These are phyloP conservation scores for Hypotaenidia okinawae DNA, from an alignment of 2,797 vertebrate genomes.

Conservation along the genomic window DNA sequence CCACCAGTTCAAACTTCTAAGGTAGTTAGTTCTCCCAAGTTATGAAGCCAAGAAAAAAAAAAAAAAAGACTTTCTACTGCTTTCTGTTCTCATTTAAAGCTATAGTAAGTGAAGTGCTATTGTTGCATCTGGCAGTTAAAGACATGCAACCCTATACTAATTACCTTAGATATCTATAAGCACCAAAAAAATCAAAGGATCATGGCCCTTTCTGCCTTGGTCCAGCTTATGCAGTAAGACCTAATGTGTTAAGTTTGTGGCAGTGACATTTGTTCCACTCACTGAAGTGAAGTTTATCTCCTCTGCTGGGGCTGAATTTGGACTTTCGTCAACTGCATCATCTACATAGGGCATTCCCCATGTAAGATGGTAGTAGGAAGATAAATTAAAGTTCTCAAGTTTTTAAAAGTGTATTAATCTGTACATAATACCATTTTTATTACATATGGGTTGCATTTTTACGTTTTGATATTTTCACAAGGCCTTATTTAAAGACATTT, in stretches of 20 bases:
- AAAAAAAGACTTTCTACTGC: background rate
- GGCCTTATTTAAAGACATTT: background rate
- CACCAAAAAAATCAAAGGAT: background rate
- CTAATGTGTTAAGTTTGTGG: background rate
- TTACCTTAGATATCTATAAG: background rate
- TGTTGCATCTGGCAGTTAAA: background rate
- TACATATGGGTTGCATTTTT: background rate
- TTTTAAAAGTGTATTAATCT: background rate
- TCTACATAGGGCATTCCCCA: background rate
- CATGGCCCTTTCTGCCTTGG: background rate
- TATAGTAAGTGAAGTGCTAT: background rate
- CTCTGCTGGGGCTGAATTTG: background rate
- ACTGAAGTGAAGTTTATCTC: background rate
- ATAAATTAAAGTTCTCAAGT: background rate
- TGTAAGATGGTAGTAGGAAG: background rate
- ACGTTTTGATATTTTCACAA: background rate
- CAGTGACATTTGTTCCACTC: background rate
- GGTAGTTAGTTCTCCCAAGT: slow-evolving; percentile 13
- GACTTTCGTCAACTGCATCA: background rate
- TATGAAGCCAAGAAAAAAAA: background rate
- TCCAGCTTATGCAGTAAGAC: background rate
- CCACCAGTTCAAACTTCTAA: slow-evolving; percentile 50
- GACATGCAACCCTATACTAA: background rate
- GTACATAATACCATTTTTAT: background rate
- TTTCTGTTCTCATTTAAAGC: background rate